Evolutionary conservation across 2,888 invertebrate species (phyloP), one percentile per base, ranked within the genome.

Genomic region (Ormyrus pomaceus): DNA sequence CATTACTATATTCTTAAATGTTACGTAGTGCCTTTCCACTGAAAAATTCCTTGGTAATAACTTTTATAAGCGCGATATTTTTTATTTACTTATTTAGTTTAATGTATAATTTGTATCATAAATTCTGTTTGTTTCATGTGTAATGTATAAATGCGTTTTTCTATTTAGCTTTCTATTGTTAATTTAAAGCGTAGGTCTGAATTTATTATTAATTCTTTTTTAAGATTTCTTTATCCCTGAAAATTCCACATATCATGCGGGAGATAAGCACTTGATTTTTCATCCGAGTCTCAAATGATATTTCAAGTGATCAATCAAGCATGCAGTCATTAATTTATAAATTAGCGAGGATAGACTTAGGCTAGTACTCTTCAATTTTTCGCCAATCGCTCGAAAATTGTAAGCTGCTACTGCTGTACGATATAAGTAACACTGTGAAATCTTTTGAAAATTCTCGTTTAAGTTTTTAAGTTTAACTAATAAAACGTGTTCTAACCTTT

Each of bases 241-340:
- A 66, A 81, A 79, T 66, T 51, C 61, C n/a, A 79, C 79, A 79
- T 82, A 82, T 79, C 82, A 82, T 58, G 70, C 34, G 46, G 66
- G 48, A 7, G n/a, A 68, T 61, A 53, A 73, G 53, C 51, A 78
- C 48, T 51, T 58, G 70, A 74, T 69, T 79, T 79, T 70, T 65
- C 65, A 79, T 73, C 56, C 13, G 64, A 73, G 65, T 73, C 59
- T 11, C 50, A 64, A 53, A 65, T 65, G 68, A 11, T 73, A 50
- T 50, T 59, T 34, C 1, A 65, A 77, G 77, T 51, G 69, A 78
- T 69, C 62, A 70, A 62, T 73, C 58, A 73, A 66, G 34, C 70
- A 73, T 76, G 53, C 64, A 82, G 81, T 81, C 75, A 81, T 79
- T 79, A 77, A 76, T 72, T 81, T 81, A 73, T 79, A 79, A 79